phyloP scores from a whole-genome alignment of 2,888 invertebrate genomes.

The Yponomeuta sedellus region DNA sequence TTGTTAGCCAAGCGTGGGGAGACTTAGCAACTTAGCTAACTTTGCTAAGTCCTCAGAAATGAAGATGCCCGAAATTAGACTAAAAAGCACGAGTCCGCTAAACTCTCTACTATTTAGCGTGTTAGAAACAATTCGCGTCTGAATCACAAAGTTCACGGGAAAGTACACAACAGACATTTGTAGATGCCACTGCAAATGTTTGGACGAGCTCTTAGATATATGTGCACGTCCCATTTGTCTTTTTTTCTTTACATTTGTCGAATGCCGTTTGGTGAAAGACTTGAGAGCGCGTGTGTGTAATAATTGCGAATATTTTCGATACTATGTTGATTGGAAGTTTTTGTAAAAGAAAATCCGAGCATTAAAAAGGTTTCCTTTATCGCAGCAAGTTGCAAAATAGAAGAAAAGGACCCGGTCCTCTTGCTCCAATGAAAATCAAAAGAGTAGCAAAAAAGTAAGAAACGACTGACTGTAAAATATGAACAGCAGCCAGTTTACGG shows the following conservation, averaged over 20 bases:
- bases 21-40: background rate
- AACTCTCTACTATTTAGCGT: background rate
- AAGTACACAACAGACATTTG: background rate
- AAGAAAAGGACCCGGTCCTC: conserved; percentile 23
- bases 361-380: background rate
- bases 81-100: background rate
- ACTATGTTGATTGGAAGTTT: too few relatives aligned
- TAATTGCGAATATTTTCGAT: too few relatives aligned
- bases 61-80: background rate
- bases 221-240: background rate
- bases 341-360: too few relatives aligned
- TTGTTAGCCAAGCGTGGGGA: background rate
- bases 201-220: background rate
- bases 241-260: background rate
- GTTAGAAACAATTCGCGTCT: background rate
- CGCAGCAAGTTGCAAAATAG: conserved; percentile 23
- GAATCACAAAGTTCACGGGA: background rate
- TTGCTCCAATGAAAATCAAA: background rate
- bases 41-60: background rate
- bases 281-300: background rate
- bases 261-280: background rate
- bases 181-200: background rate
- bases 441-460: conserved; percentile 32
- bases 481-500: conserved; percentile 65
- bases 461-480: conserved; percentile 65